Percentiles rank a stretch among this genome's conserved stretches.
Evolutionary conservation across 2,113 vertebrate genomes (phyloP).

Genomic region (Nematolebias whitei): DNA sequence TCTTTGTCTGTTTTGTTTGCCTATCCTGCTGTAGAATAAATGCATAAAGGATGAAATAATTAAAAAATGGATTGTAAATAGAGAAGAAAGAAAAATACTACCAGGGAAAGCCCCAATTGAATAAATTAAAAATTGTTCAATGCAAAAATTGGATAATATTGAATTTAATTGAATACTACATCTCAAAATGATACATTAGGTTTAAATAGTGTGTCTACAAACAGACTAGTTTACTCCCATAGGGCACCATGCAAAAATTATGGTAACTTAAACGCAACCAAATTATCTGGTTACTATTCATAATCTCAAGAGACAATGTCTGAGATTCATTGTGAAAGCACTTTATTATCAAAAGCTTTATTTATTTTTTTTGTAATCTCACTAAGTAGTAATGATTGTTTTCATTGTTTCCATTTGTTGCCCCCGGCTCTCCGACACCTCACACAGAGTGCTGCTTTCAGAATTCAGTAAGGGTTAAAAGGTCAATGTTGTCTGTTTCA

Average conservation of each 20-base stretch:
- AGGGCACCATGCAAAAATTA: no score
- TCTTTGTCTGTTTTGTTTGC: constrained; percentile 62
- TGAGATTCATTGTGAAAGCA: background rate
- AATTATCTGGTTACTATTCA: background rate
- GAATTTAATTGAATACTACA: no score
- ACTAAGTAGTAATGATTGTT: background rate
- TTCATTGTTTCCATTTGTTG: background rate
- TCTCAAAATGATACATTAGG: no score
- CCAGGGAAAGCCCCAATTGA: background rate
- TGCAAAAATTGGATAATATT: no score
- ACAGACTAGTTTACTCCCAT: no score
- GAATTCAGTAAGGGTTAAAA: background rate
- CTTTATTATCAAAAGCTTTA: background rate
- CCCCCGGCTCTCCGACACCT: no score
- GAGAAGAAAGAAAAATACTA: background rate
- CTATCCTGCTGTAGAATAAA: constrained; percentile 52
- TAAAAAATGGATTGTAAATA: constrained; percentile 9
- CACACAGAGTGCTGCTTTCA: background rate
- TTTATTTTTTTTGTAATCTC: background rate
- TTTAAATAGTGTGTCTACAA: background rate
- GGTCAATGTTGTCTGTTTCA: background rate
- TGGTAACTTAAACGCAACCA: no score
- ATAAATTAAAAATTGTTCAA: constrained; percentile 2
- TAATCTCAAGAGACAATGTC: background rate
- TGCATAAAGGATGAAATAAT: constrained; percentile 24